Conservation (phyloP, 37 sponge, comb jelly and placozoan genomes). For the Chondrilla cf. caribensis region DNA sequence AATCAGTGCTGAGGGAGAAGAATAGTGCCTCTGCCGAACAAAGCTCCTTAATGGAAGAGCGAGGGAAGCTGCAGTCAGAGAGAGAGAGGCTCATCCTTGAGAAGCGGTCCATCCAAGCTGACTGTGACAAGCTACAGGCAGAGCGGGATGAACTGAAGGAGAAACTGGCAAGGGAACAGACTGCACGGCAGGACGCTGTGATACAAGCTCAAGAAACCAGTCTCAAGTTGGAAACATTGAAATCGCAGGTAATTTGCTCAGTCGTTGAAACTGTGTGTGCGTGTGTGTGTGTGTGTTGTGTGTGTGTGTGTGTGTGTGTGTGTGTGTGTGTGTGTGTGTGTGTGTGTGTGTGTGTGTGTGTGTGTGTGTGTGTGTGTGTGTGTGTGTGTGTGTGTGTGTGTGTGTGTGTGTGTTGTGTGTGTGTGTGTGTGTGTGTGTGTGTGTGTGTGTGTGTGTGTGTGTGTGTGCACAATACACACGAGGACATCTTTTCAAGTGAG, state of each 20-base stretch:
- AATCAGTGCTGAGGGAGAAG: conserved; percentile 1
- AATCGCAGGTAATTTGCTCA: not conserved
- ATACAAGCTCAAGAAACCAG: conserved; percentile 12
- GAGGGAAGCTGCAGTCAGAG: conserved; percentile 13
- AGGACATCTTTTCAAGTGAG: not conserved
- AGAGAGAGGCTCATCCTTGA: conserved; percentile 43
- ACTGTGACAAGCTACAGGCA: conserved; percentile 41
- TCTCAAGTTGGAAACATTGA: not conserved
- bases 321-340: conserved; percentile 29
- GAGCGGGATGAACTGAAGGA: conserved; percentile 6
- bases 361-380: conserved; percentile 1
- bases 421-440: conserved; percentile 12
- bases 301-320: conserved; percentile 32
- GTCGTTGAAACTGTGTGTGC: not conserved
- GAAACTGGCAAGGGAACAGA: conserved; percentile 11
- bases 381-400: conserved; percentile 9
- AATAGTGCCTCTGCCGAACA: conserved; percentile 22
- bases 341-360: not conserved
- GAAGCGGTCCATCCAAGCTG: conserved; percentile 34
- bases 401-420: conserved; percentile 1
- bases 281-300: conserved; percentile 34
- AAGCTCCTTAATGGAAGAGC: conserved; percentile 34
- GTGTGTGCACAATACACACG: too few relatives aligned
- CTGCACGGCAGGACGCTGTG: conserved; percentile 14
- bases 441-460: conserved; percentile 18